These are phyloP conservation scores for Danaus melanippus DNA, from an alignment of 1,140 invertebrate species.

Conservation along the genomic window DNA sequence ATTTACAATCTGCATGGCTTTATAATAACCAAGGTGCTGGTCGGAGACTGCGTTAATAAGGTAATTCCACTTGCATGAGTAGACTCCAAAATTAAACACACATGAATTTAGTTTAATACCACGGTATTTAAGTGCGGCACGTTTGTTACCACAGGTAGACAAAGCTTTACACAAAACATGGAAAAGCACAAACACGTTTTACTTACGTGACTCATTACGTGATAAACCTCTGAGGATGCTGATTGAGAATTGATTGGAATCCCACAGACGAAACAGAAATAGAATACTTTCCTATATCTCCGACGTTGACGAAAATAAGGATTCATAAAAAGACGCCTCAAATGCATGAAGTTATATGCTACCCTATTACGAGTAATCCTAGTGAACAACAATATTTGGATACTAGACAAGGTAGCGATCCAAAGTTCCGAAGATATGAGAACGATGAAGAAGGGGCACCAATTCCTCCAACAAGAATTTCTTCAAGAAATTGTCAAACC, in stretches of 20 bases:
- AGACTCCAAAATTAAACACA: slow-evolving; percentile 66
- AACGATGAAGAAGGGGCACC: slow-evolving; percentile 57
- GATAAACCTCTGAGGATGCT: slow-evolving; percentile 17
- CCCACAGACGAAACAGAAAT: slow-evolving; percentile 81
- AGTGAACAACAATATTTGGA: slow-evolving; percentile 1
- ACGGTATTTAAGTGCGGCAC: slow-evolving; percentile 33
- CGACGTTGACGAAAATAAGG: slow-evolving; percentile 84
- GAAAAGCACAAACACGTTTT: slow-evolving; percentile 52
- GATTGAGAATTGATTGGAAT: slow-evolving; percentile 49
- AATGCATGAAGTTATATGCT: slow-evolving; percentile 73
- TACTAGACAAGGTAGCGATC: slow-evolving; percentile 1
- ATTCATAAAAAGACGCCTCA: slow-evolving; percentile 75
- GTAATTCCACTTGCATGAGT: slow-evolving; percentile 54
- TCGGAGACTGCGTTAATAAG: slow-evolving; percentile 36
- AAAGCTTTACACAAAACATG: slow-evolving; percentile 53
- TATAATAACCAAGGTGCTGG: slow-evolving; percentile 44
- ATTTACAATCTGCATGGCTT: slow-evolving; percentile 40
- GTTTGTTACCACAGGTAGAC: slow-evolving; percentile 38
- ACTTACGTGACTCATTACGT: slow-evolving; percentile 44
- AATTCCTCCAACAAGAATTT: slow-evolving; percentile 80
- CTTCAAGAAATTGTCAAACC: slow-evolving; percentile 81
- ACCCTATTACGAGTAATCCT: slow-evolving; percentile 69
- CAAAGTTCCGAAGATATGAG: background rate
- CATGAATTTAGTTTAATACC: slow-evolving; percentile 28
- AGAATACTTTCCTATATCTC: slow-evolving; percentile 86